Conservation (phyloP, 2,888 invertebrate species). For the Hirtodrosophila alboralis region DNA sequence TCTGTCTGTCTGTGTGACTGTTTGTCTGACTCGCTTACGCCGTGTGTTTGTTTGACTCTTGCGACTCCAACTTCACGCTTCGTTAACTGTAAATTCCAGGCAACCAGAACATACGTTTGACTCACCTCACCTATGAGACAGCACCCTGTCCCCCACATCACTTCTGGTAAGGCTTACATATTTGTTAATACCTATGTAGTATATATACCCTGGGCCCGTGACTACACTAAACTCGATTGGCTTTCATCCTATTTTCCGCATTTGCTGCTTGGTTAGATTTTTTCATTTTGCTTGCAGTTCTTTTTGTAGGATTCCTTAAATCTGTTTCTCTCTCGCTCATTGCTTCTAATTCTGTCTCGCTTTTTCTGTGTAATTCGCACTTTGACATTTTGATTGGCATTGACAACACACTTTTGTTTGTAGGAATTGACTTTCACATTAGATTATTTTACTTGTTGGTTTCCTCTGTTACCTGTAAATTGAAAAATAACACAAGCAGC, state of each 20-base stretch:
- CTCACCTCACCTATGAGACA: slow-evolving; percentile 34
- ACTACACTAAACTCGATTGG: slow-evolving; percentile 70
- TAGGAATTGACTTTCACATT: slow-evolving; percentile 52
- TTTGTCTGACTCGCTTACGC: background rate
- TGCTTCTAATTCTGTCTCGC: background rate
- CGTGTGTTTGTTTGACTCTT: slow-evolving; percentile 44
- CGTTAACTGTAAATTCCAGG: slow-evolving; percentile 74
- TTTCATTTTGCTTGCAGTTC: slow-evolving; percentile 56
- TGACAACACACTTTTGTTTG: slow-evolving; percentile 67
- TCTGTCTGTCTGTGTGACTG: background rate
- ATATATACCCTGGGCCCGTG: slow-evolving; percentile 38
- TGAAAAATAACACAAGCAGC: slow-evolving; percentile 62
- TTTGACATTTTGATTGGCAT: slow-evolving; percentile 77
- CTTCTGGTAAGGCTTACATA: slow-evolving; percentile 43
- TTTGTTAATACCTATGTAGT: slow-evolving; percentile 66
- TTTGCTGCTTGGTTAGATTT: slow-evolving; percentile 76
- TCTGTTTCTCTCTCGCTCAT: background rate
- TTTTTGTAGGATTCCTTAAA: slow-evolving; percentile 22
- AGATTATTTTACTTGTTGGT: slow-evolving; percentile 32
- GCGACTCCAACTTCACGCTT: slow-evolving; percentile 69
- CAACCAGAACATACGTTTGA: slow-evolving; percentile 54
- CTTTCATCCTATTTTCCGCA: slow-evolving; percentile 76
- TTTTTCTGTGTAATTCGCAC: slow-evolving; percentile 56
- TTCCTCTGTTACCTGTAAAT: slow-evolving; percentile 35
- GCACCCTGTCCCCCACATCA: slow-evolving; percentile 5